phyloP scores from a whole-genome alignment of 2,113 vertebrate genomes.

The Cyanocitta stelleri region DNA sequence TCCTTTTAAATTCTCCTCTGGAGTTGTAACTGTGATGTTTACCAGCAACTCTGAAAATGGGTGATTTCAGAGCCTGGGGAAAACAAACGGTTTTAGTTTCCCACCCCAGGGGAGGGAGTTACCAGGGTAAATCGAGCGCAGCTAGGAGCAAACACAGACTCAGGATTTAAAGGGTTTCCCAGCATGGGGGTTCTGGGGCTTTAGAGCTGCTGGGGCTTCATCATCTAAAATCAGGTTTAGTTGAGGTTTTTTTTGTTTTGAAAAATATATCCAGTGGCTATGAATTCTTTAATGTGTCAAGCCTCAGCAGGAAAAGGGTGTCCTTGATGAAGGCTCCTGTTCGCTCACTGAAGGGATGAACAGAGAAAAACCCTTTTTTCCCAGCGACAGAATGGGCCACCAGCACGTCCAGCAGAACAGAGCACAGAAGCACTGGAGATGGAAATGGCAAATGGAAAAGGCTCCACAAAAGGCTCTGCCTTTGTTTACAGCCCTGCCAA shows the following conservation, averaged over 20 bases:
- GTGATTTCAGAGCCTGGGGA: background rate
- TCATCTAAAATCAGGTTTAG: background rate
- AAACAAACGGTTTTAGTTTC: background rate
- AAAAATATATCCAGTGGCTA: background rate
- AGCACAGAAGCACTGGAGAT: background rate
- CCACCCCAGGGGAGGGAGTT: background rate
- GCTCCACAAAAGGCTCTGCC: background rate
- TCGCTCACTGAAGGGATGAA: background rate
- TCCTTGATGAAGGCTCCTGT: background rate
- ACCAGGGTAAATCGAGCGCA: background rate
- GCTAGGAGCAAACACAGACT: background rate
- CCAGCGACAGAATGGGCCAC: background rate
- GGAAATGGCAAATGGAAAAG: background rate
- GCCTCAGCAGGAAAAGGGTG: background rate
- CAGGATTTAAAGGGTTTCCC: background rate
- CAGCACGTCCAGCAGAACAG: accelerated
- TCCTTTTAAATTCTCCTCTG: background rate
- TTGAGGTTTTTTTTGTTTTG: background rate
- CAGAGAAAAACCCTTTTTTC: background rate
- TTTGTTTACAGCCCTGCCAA: background rate
- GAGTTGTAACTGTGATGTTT: background rate
- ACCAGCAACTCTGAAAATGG: background rate
- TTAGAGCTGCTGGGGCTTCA: background rate
- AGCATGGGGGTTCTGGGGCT: background rate
- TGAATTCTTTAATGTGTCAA: background rate